These are phyloP conservation scores for Parnassius orleans DNA, from an alignment of 2,888 invertebrate genomes.

Conservation along the genomic window DNA sequence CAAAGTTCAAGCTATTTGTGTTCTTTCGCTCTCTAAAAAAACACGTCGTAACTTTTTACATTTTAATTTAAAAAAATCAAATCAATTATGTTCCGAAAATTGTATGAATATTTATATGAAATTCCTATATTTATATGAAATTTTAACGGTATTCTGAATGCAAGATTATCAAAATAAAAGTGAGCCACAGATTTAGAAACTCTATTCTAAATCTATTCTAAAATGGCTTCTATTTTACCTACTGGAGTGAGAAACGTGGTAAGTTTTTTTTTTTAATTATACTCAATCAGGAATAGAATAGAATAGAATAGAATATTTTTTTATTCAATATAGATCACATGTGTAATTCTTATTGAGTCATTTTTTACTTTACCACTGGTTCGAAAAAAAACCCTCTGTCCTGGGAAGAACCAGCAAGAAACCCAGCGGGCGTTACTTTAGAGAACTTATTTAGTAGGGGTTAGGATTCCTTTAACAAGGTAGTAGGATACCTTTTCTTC, in stretches of 20 bases:
- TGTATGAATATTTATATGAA: neutral
- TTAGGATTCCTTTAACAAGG: no score
- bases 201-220: slow-evolving; percentile 26
- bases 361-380: no score
- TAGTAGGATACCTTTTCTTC: no score
- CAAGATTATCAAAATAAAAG: neutral
- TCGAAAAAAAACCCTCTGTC: no score
- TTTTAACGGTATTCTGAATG: neutral
- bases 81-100: neutral
- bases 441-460: no score
- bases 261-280: slow-evolving; percentile 31
- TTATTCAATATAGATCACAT: no score
- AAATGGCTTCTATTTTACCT: slow-evolving; percentile 67
- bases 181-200: neutral
- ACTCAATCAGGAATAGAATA: no score
- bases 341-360: no score
- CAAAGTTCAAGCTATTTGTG: slow-evolving; percentile 14
- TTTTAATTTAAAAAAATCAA: neutral
- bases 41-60: neutral
- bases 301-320: no score
- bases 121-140: neutral
- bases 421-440: no score
- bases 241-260: slow-evolving; percentile 64
- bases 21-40: neutral
- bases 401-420: no score